Evolutionary conservation across 1,140 invertebrate genomes (phyloP), one percentile per base, ranked within the genome.

Genomic region (Battus philenor): DNA sequence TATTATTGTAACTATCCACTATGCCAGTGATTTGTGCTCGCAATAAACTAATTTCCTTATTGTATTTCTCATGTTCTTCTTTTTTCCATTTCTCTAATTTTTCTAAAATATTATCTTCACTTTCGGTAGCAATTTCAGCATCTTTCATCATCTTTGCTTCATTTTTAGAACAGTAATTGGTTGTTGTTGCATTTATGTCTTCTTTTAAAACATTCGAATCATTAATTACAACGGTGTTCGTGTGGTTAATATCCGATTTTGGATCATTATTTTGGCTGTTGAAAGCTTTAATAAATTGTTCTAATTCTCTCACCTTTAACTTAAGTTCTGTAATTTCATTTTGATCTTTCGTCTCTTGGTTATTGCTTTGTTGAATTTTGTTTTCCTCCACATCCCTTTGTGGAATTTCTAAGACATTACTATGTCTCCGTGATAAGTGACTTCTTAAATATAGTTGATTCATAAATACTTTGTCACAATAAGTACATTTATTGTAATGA

Each of bases 391-490:
- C 33, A 32, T 83, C 71, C 46, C 54, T 80, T 59, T 79, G 56
- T 12, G 74, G 68, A 13, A 59, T 39, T 34, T 83, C 73, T 10
- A 53, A 16, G 4, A 60, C 13, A 47, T 76, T 72, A 5, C 59
- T 33, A 59, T 90, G 89, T 13, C 88, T 67, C 50, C 89, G 76
- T 36, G 71, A 72, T 3, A 88, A 68, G 57, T 90, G 89, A 26
- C 87, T 80, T 70, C 85, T 70, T 43, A 89, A 73, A 72, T 87
- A 89, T 48, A 88, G 81, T 61, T 88, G 86, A 54, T 88, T 88
- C 33, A 88, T 60, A 67, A 90, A 90, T 10, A 86, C 77, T 75
- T 90, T 90, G 31, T 78, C 79, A 53, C 89, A 90, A 52, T 81
- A 76, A 32, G 47, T 60, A 57, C 89, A 90, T 77, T 88, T 88